Conservation (phyloP, 1,140 invertebrate species). For the Lordiphosa clarofinis region DNA sequence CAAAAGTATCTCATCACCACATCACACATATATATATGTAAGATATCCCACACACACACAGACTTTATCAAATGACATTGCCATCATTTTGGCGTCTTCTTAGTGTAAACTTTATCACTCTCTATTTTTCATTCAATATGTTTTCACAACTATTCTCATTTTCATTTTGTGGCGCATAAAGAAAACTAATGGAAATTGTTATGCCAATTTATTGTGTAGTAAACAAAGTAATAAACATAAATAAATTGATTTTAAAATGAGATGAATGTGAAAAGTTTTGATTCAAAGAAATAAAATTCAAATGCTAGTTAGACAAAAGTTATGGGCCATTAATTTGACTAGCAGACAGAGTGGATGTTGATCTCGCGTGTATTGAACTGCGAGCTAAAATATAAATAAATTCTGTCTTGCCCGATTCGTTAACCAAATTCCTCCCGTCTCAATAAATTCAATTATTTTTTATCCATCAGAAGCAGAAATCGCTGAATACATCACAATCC, state of each 20-base stretch:
- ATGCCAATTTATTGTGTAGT: constrained; percentile 38
- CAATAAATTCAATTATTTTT: constrained; percentile 4
- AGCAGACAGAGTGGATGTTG: no score
- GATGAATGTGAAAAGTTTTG: constrained; percentile 49
- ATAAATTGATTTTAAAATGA: constrained; percentile 38
- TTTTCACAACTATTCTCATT: constrained; percentile 8
- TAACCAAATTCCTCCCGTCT: no score
- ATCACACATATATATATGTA: constrained; percentile 5
- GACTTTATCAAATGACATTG: constrained; percentile 29
- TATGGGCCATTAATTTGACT: constrained; percentile 5
- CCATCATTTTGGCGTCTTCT: constrained; percentile 17
- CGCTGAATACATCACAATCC: background rate
- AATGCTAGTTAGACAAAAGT: constrained; percentile 22
- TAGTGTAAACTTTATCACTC: constrained; percentile 19
- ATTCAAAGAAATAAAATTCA: constrained; percentile 22
- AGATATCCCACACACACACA: background rate
- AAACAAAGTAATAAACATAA: constrained; percentile 59
- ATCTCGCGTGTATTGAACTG: no score
- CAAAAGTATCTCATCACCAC: constrained; percentile 30
- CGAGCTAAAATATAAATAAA: no score
- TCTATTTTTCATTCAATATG: constrained; percentile 39
- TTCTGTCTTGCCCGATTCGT: no score
- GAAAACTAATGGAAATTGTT: constrained; percentile 20
- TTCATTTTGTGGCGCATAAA: constrained; percentile 10
- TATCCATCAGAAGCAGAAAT: constrained; percentile 2